Conservation (phyloP, 2,113 vertebrate genomes). For the Oreochromis niloticus region DNA sequence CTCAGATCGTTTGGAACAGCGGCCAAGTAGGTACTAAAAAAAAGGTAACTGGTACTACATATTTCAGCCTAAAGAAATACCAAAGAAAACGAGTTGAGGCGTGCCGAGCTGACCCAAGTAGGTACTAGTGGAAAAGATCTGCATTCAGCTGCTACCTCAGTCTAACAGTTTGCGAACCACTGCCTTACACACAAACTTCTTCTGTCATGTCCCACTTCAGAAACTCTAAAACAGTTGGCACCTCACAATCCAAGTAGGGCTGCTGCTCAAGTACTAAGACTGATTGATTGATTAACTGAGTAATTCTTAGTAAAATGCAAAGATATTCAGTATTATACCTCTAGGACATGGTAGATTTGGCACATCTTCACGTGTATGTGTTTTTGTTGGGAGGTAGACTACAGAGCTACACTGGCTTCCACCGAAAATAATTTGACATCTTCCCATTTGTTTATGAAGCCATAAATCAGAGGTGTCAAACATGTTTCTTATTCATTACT, state of each 20-base stretch:
- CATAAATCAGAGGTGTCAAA: too few relatives aligned
- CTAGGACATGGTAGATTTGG: not conserved
- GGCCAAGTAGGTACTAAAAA: not conserved
- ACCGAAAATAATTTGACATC: not conserved
- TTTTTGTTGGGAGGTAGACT: not conserved
- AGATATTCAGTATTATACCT: not conserved
- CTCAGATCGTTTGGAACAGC: not conserved
- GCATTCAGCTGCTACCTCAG: not conserved
- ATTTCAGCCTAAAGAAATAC: too few relatives aligned
- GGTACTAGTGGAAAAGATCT: not conserved
- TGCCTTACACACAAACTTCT: not conserved
- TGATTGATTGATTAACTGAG: not conserved
- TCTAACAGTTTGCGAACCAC: not conserved
- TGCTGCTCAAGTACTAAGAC: not conserved
- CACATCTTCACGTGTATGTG: rapidly evolving
- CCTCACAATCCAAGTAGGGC: rapidly evolving
- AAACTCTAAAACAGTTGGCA: not conserved
- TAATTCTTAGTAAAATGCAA: not conserved
- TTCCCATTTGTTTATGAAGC: not conserved
- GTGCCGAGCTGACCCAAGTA: rapidly evolving
- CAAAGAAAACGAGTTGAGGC: not conserved
- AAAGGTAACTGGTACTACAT: not conserved
- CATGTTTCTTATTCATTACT: not conserved
- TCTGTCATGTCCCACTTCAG: not conserved
- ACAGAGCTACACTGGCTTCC: not conserved